phyloP scores from a whole-genome alignment of 2,113 vertebrate genomes.

The Heteronetta atricapilla region DNA sequence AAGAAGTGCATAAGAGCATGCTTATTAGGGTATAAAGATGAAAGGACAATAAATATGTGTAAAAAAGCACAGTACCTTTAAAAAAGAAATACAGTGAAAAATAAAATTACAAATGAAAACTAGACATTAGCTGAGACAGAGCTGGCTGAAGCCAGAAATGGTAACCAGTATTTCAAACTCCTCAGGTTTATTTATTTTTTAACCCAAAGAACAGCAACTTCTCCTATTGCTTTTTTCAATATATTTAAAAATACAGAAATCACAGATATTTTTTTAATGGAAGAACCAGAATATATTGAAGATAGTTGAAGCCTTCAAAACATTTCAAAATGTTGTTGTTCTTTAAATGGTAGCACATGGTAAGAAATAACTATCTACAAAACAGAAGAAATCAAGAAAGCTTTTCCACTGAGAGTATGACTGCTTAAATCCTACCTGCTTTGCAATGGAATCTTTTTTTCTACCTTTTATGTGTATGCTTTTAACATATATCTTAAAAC shows the following conservation, averaged over 20 bases:
- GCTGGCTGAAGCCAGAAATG: neutral
- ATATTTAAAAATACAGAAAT: neutral
- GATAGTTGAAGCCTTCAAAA: neutral
- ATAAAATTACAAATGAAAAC: neutral
- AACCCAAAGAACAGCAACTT: neutral
- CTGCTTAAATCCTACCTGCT: constrained; percentile 34
- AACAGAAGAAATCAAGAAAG: neutral
- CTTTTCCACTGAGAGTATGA: neutral
- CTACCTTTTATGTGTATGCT: neutral
- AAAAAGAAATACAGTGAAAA: neutral
- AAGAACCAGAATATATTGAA: neutral
- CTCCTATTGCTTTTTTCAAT: neutral
- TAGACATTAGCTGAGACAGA: neutral
- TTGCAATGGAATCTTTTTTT: constrained; percentile 37
- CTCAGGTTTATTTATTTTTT: neutral
- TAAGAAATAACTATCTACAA: neutral
- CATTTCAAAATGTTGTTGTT: neutral
- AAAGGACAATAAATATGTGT: neutral
- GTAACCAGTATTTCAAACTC: neutral
- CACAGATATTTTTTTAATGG: too few relatives aligned
- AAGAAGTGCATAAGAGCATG: neutral
- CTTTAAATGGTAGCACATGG: neutral
- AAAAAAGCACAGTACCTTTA: neutral
- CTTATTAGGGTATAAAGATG: neutral
- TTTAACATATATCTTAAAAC: constrained; percentile 63